Conservation (phyloP, 1,140 invertebrate genomes). For the Drosophila cardini region DNA sequence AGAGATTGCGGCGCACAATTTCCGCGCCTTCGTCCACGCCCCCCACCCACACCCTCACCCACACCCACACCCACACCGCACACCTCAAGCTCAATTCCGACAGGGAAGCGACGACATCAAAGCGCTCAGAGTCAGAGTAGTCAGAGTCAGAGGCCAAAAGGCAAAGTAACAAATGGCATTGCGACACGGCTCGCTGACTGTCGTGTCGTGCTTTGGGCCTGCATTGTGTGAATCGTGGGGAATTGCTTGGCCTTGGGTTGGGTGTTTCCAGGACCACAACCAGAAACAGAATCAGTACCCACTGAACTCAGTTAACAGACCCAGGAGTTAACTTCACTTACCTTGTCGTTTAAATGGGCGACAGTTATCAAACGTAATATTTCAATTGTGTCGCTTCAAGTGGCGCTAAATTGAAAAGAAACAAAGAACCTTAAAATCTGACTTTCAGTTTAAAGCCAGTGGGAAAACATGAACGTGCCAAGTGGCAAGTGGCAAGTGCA, state of each 20-base stretch:
- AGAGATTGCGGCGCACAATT: constrained; percentile 80
- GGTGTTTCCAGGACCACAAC: background rate
- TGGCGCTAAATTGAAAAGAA: constrained; percentile 63
- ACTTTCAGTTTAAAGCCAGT: background rate
- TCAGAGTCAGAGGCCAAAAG: constrained; percentile 55
- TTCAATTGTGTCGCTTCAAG: constrained; percentile 57
- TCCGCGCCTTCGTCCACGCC: constrained; percentile 43
- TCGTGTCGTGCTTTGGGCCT: constrained; percentile 7
- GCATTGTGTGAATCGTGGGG: background rate
- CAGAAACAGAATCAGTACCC: too few species aligned
- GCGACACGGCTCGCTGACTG: constrained; percentile 54
- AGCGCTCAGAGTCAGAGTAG: constrained; percentile 64
- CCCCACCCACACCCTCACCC: background rate
- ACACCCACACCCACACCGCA: background rate
- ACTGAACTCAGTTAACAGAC: constrained; percentile 6
- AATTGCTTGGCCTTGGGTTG: background rate
- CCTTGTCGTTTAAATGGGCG: constrained; percentile 51
- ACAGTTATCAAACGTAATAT: constrained; percentile 73
- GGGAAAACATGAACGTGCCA: background rate
- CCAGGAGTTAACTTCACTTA: constrained; percentile 33
- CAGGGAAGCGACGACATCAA: constrained; percentile 59
- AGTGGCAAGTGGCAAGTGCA: constrained; percentile 8
- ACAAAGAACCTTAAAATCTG: constrained; percentile 38
- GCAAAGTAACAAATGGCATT: constrained; percentile 56
- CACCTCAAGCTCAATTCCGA: constrained; percentile 28